Conservation (phyloP, 2,113 vertebrate species). For the Heloderma charlesbogerti region DNA sequence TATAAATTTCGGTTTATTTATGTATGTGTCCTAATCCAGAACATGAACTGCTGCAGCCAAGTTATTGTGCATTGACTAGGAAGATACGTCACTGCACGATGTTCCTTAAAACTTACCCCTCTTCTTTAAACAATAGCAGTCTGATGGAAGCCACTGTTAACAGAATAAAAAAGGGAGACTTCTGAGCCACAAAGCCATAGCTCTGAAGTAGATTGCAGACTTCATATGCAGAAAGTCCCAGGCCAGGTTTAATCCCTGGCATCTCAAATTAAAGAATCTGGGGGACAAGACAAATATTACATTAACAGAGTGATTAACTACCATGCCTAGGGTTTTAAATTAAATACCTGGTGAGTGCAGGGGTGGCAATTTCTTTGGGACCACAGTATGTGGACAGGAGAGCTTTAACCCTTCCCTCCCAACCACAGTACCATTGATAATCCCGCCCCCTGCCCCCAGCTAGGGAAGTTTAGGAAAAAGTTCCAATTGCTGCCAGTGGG, state of each 20-base stretch:
- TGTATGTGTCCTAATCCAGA: slow-evolving; percentile 72
- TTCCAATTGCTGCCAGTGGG: not conserved
- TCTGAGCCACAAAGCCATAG: slow-evolving; percentile 44
- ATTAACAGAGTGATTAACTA: not conserved
- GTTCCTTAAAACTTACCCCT: slow-evolving; percentile 61
- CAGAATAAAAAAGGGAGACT: slow-evolving; percentile 66
- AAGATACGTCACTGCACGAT: slow-evolving; percentile 54
- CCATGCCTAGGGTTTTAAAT: not conserved
- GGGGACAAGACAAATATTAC: not conserved
- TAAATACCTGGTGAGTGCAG: not conserved
- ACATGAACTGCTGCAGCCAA: slow-evolving; percentile 68
- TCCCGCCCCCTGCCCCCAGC: no score
- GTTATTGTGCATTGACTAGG: slow-evolving; percentile 64
- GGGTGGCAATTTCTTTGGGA: not conserved
- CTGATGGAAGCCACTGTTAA: slow-evolving; percentile 67
- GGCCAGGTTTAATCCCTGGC: not conserved
- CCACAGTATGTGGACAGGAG: not conserved
- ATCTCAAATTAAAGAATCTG: slow-evolving; percentile 24
- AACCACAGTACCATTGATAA: not conserved
- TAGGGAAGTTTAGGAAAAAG: not conserved
- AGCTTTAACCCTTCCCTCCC: not conserved
- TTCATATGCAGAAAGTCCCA: not conserved
- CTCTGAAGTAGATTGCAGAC: not conserved
- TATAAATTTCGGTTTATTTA: slow-evolving; percentile 72
- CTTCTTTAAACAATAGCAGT: slow-evolving; percentile 65